Evolutionary conservation across 2,797 vertebrate genomes (phyloP), one percentile per base, ranked within the genome.

Genomic region (Pogoniulus pusillus): DNA sequence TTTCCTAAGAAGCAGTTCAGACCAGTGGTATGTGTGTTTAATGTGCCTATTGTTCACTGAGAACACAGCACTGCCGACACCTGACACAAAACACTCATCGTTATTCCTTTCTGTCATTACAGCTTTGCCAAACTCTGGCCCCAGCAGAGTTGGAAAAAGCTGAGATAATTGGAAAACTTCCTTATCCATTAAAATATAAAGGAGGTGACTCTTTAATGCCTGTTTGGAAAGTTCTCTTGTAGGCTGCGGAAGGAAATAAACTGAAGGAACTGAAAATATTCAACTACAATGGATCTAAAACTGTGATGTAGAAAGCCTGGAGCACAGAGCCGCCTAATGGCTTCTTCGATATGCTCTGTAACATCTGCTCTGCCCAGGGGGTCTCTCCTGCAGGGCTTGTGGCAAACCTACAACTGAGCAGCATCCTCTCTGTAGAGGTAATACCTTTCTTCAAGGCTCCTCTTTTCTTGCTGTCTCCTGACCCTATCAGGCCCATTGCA

Each of bases 191-290:
- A 51, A 62, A 69, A 80, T 23, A 39, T 32, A 65, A 62, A 68
- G 13, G 27, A 57, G 16, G 4, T 47, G 64, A 39, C 16, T 55
- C 79, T 57, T 90, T 32, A 65, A 87, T 63, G 71, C 7, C 29
- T 26, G 9, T 29, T 76, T 71, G 86, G 82, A 85, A 93, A 93
- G 19, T 74, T 93, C 85, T 71, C 39, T 30, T 68, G 39, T 39
- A 64, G 69, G 26, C 54, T 82, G 62, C 0, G 6, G 86, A 96
- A 93, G 88, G 84, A 91, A 93, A 69, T 39, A 32, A 55, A 16
- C 34, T 73, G 37, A 63, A 87, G 54, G 76, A 80, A 74, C 32
- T 35, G n/a, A 23, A 60, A 55, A 77, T 4, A 4, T 63, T 77
- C 82, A 65, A 65, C 66, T 59, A 45, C 32, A 59, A 1, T 35